Base-by-base conservation (phyloP, 2,797 vertebrate genomes). In the Enteromius treurensis region DNA sequence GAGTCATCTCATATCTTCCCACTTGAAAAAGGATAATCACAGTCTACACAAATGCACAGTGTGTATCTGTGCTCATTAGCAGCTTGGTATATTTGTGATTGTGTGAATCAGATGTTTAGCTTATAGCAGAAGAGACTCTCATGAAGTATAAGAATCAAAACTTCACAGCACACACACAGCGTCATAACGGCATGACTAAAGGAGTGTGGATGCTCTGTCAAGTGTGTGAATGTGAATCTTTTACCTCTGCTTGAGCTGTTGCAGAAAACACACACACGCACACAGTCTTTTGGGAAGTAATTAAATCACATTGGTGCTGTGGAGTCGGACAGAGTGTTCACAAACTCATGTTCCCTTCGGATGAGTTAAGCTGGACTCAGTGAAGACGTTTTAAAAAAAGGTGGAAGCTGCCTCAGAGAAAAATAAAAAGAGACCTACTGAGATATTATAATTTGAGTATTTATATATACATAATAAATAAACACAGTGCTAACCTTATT, bases 201-300 rank as follows among this genome's bases (percentile, higher is more conserved):
- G 80, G 77, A 87, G 87, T 82, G 60, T 7, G 90, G 83, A 90
- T 91, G 88, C 62, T 88, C 87, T 77, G 75, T 88, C 87, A 88
- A 91, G 88, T 89, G 90, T 89, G 85, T 79, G 62, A 90, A 89
- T 77, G 86, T 84, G 81, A 85, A 89, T 77, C 67, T 80, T 75
- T 70, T 74, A 53, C 86, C 64, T 15, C 68, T 67, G 81, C 88
- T 89, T 51, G 82, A 85, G n/a, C 86, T 8, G 49, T 62, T 77
- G 82, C 23, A 49, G 67, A 37, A 51, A 82, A 67, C 53, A 79
- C 79, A 47, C 51, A 75, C 73, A 71, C 64, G 79, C 68, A 55
- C 53, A 55, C 37, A 40, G 5, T 42, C 42, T 40, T 47, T 76
- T 55, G 74, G 62, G 64, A 77, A 64, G 84, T 81, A 86, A 88